These are phyloP conservation scores for Colletes gigas DNA, from an alignment of 1,140 invertebrate species.

Conservation along the genomic window DNA sequence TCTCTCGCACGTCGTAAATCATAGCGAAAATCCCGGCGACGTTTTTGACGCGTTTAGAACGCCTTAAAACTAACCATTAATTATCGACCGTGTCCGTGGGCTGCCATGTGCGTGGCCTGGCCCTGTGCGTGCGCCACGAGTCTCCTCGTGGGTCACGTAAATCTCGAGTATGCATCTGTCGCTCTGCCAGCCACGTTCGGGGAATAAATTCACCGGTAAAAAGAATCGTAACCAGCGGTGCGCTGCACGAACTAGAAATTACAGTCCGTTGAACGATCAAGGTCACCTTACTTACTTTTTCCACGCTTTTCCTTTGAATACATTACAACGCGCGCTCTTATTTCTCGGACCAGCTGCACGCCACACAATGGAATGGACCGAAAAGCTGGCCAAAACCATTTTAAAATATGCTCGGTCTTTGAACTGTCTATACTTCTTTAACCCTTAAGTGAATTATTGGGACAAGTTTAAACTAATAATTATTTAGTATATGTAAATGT, in stretches of 20 bases:
- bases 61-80: conserved; percentile 63
- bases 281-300: conserved; percentile 2
- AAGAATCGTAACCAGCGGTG: conserved; percentile 42
- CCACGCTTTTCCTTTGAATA: not conserved
- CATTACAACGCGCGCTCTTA: no score
- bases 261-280: conserved; percentile 45
- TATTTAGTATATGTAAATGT: no score
- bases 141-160: conserved; percentile 48
- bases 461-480: no score
- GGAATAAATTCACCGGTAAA: conserved; percentile 60
- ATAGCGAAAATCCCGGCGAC: conserved; percentile 27
- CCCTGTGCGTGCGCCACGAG: not conserved
- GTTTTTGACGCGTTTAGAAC: conserved; percentile 58
- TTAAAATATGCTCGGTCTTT: no score
- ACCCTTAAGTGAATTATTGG: no score
- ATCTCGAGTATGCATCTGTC: conserved; percentile 60
- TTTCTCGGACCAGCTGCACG: not conserved
- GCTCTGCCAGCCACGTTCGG: conserved; percentile 51
- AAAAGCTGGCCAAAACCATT: no score
- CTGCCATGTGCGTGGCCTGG: not conserved
- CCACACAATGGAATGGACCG: no score
- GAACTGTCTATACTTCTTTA: no score
- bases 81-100: conserved; percentile 40
- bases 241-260: conserved; percentile 50
- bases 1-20: conserved; percentile 60